Evolutionary conservation across 1,140 invertebrate species (phyloP).

Genomic region (Linepithema humile): DNA sequence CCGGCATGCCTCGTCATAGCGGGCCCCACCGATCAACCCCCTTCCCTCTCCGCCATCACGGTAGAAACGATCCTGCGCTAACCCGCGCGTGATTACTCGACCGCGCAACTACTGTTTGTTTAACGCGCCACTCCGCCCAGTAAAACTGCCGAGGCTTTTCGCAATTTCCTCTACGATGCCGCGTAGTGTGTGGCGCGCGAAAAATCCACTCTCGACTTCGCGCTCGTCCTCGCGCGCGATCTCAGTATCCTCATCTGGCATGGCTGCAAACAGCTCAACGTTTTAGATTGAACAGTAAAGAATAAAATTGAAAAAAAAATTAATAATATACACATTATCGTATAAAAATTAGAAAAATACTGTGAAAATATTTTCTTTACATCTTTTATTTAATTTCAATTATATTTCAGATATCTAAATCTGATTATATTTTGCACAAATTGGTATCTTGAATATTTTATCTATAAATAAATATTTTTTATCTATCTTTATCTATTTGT

Average conservation of each 20-base stretch:
- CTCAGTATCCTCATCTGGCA: not conserved
- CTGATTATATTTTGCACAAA: not conserved
- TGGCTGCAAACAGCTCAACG: not conserved
- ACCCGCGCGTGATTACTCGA: constrained; percentile 60
- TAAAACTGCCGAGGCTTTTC: constrained; percentile 58
- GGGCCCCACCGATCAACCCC: constrained; percentile 60
- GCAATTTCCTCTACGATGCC: constrained; percentile 56
- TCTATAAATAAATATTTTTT: no score
- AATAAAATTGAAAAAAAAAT: not conserved
- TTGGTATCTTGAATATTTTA: no score
- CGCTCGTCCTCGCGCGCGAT: constrained; percentile 4
- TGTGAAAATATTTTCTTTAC: not conserved
- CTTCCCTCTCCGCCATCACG: constrained; percentile 4
- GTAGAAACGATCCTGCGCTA: constrained; percentile 45
- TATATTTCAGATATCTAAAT: not conserved
- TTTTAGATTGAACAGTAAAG: no score
- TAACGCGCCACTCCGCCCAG: constrained; percentile 66
- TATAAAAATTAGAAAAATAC: not conserved
- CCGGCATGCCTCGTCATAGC: constrained; percentile 40
- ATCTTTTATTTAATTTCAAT: not conserved
- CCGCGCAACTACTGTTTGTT: constrained; percentile 77
- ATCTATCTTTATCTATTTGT: no score
- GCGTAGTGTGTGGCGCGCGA: not conserved
- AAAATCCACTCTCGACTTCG: constrained; percentile 1
- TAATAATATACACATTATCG: not conserved